phyloP scores from a whole-genome alignment of 2,888 invertebrate genomes.

The Troides helena region DNA sequence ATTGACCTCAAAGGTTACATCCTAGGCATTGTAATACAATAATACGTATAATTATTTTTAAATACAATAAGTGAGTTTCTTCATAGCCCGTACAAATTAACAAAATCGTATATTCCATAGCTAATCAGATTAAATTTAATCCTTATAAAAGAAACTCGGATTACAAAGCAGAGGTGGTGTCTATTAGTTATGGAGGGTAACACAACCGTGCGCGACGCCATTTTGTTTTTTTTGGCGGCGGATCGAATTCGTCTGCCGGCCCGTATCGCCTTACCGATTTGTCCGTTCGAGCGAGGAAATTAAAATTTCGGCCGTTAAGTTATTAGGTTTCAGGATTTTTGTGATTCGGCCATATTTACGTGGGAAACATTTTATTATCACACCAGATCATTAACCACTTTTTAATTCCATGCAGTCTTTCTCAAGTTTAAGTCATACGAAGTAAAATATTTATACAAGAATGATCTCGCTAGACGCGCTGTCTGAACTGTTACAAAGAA shows the following conservation, averaged over 20 bases:
- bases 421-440: too few species aligned
- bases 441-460: too few species aligned
- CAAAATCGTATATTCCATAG: too few species aligned
- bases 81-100: too few species aligned
- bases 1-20: too few species aligned
- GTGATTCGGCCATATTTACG: background rate
- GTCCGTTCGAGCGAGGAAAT: constrained; percentile 29
- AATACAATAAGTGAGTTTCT: too few species aligned
- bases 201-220: constrained; percentile 44
- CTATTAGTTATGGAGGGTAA: constrained; percentile 42
- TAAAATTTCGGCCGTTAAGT: constrained; percentile 27
- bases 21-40: too few species aligned
- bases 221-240: constrained; percentile 47
- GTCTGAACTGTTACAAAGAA: too few species aligned
- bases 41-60: too few species aligned
- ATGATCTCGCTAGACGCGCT: too few species aligned
- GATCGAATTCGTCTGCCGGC: constrained; percentile 47
- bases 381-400: background rate
- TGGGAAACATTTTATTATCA: constrained; percentile 2
- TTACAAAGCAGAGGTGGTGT: constrained; percentile 53
- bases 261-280: constrained; percentile 54
- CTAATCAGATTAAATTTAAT: constrained; percentile 2
- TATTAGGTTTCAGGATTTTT: constrained; percentile 26
- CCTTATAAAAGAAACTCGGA: constrained; percentile 41
- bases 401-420: background rate